Evolutionary conservation across 1,140 invertebrate genomes (phyloP), one percentile per base, ranked within the genome.

Genomic region (Brachionus sp.): DNA sequence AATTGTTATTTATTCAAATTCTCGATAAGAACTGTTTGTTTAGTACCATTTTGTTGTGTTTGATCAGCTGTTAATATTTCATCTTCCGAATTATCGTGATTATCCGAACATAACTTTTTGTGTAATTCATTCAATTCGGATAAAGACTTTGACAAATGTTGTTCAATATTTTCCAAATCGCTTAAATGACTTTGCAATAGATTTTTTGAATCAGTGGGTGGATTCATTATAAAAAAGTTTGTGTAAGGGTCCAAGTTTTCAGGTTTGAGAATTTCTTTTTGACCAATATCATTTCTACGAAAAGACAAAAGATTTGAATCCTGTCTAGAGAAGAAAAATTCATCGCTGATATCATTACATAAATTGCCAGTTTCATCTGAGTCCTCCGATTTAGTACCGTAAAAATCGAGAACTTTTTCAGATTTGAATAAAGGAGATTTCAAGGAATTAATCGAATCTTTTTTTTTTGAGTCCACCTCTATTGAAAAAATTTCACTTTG

Each of bases 41-140:
- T 5, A 12, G 1, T 46, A 2, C n/a, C 23, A 16, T 19, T 19
- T 19, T 7, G 13, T 62, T 62, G 53, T 62, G 12, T 62, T 12
- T 9, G 23, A 62, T 62, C 53, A 62, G 7, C 37, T 0, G 9
- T 16, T 73, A 7, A 6, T 39, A 39, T 23, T 6, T 0, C 33
- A 23, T 73, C 68, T 39, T n/a, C 37, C 3, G 12, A 42, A 73
- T 42, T 19, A 7, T 73, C 68, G 5, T 37, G 23, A 6, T 25
- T 46, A 12, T 75, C 39, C 7, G 25, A 29, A 19, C 70, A 46
- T 25, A 75, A 25, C 19, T 25, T 75, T 46, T 46, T 75, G 9
- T 75, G 70, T 25, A 75, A 46, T 39, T 57, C 77, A 80, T 9
- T 62, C 50, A 80, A 9, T 16, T 80, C 77, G 9, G 50, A 80